Base-by-base conservation (phyloP, 2,113 vertebrate species). In the Elaphurus davidianus region DNA sequence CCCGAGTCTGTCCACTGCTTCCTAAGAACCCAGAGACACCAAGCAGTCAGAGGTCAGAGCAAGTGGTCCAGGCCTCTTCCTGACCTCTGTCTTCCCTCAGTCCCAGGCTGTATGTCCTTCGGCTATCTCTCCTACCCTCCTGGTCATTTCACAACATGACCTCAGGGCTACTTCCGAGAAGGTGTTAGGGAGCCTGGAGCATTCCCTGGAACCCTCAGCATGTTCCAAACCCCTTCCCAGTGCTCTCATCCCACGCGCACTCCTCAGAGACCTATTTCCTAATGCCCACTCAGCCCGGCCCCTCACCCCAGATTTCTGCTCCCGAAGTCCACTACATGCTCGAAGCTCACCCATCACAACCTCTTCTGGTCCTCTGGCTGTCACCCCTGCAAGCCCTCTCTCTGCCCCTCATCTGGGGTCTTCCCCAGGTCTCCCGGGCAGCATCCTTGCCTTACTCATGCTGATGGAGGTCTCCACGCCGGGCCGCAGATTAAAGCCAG, bases 381-480 rank as follows among this genome's bases (percentile, higher is more conserved):
- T 14, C n/a, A 60, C 30, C 25, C 15, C 15, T 19, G 45, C 33
- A 36, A 45, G 0, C 2, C 3, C n/a, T 0, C 0, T 43, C n/a
- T 10, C 86, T n/a, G 6, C 62, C 76, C 83, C 55, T 59, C 47
- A 21, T 9, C 55, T 43, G 64, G 4, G 43, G 16, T 28, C n/a
- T 71, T 8, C 62, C 28, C 88, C 83, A 47, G 40, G 76, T 12
- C 45, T 82, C 64, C 55, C 50, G 0, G 11, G 27, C 40, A 47
- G 84, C n/a, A 0, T 27, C 33, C 98, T 97, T 98, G 88, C 99
- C 99, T 99, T 99, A 93, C 82, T 98, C 99, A 99, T 99, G 97
- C 99, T 99, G 98, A 99, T 99, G 95, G 99, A 99, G 64, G 99
- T 99, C 98, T 99, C 99, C 0, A 99, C 97, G 0, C 99, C 99